A percentile compares a stretch with the other conserved stretches of the same genome.
phyloP scores from a whole-genome alignment of 2,888 invertebrate genomes.

The Cecidostiba fungosa region DNA sequence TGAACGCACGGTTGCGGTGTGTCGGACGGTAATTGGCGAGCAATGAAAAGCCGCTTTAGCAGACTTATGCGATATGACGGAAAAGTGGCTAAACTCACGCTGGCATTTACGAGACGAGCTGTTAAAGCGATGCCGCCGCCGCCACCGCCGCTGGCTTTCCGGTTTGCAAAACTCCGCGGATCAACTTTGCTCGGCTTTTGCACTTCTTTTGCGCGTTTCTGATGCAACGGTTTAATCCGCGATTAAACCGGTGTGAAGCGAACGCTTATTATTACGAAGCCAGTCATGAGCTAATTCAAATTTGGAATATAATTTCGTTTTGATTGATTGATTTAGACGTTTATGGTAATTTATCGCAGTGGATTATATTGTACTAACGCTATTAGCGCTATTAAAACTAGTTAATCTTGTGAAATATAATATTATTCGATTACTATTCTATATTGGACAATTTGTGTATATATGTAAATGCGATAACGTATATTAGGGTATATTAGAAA shows the following conservation, averaged over 20 bases:
- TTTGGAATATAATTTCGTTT: not conserved
- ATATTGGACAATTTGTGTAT: no score
- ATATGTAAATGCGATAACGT: no score
- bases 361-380: not conserved
- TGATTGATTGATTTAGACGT: not conserved
- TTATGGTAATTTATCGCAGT: not conserved
- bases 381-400: not conserved
- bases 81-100: slow-evolving; percentile 15
- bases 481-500: no score
- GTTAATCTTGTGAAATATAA: not conserved
- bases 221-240: not conserved
- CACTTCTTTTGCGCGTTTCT: not conserved
- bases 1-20: not conserved
- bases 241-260: not conserved
- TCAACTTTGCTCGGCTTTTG: not conserved
- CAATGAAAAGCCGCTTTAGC: slow-evolving; percentile 29
- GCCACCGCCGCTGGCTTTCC: not conserved
- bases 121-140: not conserved
- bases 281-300: not conserved
- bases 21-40: not conserved
- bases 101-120: slow-evolving; percentile 19
- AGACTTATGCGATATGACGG: slow-evolving; percentile 4
- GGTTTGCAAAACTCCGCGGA: not conserved
- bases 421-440: not conserved
- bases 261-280: not conserved